A percentile compares a stretch with the other conserved stretches of the same genome.
Evolutionary conservation across 1,140 invertebrate genomes (phyloP).

Genomic region (Palaemon carinicauda): DNA sequence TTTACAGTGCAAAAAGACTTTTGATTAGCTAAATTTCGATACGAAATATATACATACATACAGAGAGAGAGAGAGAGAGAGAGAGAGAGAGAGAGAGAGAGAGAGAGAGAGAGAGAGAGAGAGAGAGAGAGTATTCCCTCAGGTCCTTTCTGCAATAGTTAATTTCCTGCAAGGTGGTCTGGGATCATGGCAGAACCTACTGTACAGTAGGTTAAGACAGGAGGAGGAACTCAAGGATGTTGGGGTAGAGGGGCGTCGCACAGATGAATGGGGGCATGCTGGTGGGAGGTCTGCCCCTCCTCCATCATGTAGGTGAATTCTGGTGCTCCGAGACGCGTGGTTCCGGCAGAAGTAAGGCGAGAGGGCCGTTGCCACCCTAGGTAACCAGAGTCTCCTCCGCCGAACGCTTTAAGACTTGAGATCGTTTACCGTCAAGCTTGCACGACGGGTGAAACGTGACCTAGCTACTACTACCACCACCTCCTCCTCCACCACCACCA

Average conservation of each 20-base stretch:
- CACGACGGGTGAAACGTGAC: conserved; percentile 21
- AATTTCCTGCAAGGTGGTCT: not conserved
- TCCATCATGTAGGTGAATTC: not conserved
- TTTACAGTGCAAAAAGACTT: not conserved
- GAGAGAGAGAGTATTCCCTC: not conserved
- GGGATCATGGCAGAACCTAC: not conserved
- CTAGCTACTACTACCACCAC: not conserved
- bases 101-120: not conserved
- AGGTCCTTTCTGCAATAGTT: not conserved
- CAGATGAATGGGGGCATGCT: not conserved
- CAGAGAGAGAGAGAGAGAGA: not conserved
- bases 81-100: not conserved
- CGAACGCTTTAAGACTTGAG: conserved; percentile 32
- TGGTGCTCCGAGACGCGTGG: conserved; percentile 29
- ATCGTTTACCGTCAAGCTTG: conserved; percentile 30
- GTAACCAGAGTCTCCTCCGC: conserved; percentile 12
- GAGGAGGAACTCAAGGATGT: not conserved
- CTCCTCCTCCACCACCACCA: too few species aligned
- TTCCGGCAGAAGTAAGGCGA: conserved; percentile 29
- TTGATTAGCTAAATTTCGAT: not conserved
- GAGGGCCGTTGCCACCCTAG: not conserved
- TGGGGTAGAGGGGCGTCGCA: not conserved
- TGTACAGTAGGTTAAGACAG: not conserved
- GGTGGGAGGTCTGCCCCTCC: too few species aligned
- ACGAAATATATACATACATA: too few species aligned